These are phyloP conservation scores for Leptinotarsa juncta DNA, from an alignment of 2,888 invertebrate species.

Conservation along the genomic window DNA sequence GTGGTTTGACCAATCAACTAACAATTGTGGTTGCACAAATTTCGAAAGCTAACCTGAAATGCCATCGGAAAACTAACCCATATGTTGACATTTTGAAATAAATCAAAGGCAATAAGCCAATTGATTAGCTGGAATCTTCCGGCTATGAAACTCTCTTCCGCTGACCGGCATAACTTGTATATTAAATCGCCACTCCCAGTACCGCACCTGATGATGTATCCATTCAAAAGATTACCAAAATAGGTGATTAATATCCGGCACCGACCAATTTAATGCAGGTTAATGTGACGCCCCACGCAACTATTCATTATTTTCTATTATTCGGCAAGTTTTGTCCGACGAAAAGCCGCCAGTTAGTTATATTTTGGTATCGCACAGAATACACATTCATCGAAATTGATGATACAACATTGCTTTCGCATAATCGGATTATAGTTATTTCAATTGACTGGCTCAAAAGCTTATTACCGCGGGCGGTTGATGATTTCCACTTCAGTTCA, in stretches of 20 bases:
- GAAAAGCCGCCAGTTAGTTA: background rate
- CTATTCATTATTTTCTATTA: conserved; percentile 32
- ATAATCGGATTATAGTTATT: conserved; percentile 11
- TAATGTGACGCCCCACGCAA: conserved; percentile 33
- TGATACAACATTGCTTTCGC: conserved; percentile 13
- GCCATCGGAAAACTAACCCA: no score
- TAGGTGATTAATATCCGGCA: conserved; percentile 35
- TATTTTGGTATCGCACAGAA: conserved; percentile 7
- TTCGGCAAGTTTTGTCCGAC: conserved; percentile 29
- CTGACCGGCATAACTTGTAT: background rate
- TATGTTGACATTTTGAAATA: no score
- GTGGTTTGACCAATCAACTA: no score
- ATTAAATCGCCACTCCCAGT: background rate
- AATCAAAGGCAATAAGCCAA: no score
- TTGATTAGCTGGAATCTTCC: background rate
- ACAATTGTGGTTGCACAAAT: no score
- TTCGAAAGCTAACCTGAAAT: no score
- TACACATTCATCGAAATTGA: conserved; percentile 6
- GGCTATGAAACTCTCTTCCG: background rate
- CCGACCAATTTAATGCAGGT: conserved; percentile 45
- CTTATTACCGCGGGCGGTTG: background rate
- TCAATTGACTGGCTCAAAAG: conserved; percentile 13
- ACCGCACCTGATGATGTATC: conserved; percentile 17
- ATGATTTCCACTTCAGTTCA: conserved; percentile 5
- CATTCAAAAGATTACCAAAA: conserved; percentile 11